phyloP scores from a whole-genome alignment of 2,113 vertebrate species.

The Fukomys damarensis region DNA sequence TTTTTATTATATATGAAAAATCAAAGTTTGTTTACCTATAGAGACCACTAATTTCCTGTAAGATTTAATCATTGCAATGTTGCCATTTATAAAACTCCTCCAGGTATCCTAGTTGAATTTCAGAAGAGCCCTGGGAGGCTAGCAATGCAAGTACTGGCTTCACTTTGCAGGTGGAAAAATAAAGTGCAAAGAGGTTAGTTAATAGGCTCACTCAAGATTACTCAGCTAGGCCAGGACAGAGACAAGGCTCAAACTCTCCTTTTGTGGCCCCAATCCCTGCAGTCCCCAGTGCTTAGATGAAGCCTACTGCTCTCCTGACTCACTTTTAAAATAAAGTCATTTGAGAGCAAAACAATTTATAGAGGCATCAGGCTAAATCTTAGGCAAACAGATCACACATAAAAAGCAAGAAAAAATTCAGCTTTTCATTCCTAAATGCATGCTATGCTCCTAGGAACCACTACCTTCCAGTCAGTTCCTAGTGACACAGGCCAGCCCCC shows the following conservation, averaged over 20 bases:
- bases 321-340: constrained; percentile 7
- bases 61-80: not conserved
- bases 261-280: not conserved
- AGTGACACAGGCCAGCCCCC: not conserved
- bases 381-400: constrained; percentile 44
- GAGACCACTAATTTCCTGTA: not conserved
- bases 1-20: not conserved
- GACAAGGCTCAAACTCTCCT: not conserved
- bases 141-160: not conserved
- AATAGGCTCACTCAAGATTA: not conserved
- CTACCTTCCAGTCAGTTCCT: not conserved
- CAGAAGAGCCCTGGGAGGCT: not conserved
- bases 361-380: not conserved
- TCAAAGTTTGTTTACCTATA: not conserved
- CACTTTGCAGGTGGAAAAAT: not conserved
- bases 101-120: not conserved
- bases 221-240: not conserved
- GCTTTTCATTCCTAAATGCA: constrained; percentile 20
- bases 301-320: not conserved
- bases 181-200: not conserved
- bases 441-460: not conserved
- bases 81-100: not conserved
- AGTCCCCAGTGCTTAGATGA: not conserved
- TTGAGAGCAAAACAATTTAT: not conserved
- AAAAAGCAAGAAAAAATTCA: constrained; percentile 33